A percentile compares a stretch with the other conserved stretches of the same genome.
phyloP scores from a whole-genome alignment of 2,888 invertebrate species.

The Pogonocherus hispidulus region DNA sequence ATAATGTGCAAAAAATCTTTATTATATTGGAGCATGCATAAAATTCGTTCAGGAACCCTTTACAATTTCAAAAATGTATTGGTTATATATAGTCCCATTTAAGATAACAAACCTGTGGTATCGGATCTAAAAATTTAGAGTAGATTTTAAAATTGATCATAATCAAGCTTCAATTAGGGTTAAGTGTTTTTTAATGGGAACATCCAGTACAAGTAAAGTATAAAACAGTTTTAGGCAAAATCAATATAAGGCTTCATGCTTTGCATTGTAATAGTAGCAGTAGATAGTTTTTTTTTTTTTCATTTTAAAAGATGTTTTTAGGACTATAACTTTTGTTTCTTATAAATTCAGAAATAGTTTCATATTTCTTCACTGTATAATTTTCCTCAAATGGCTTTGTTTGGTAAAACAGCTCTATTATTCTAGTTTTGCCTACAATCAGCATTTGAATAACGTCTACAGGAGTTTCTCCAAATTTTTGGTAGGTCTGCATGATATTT shows the following conservation, averaged over 20 bases:
- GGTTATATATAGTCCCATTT: too few relatives aligned
- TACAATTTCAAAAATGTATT: too few relatives aligned
- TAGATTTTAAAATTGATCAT: too few relatives aligned
- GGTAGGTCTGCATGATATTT: constrained; percentile 56
- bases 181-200: too few relatives aligned
- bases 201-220: background rate
- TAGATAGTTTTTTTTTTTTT: constrained; percentile 19
- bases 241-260: background rate
- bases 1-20: too few relatives aligned
- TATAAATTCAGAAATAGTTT: constrained; percentile 3
- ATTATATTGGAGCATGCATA: too few relatives aligned
- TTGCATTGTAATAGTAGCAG: background rate
- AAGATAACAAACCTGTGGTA: too few relatives aligned
- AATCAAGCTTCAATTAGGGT: too few relatives aligned
- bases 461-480: constrained; percentile 51
- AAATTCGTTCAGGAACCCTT: too few relatives aligned
- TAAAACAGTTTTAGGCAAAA: background rate
- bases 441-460: constrained; percentile 62
- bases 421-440: constrained; percentile 67
- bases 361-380: constrained; percentile 17
- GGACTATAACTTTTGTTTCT: background rate
- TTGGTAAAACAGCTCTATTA: constrained; percentile 55
- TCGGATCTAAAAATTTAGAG: too few relatives aligned
- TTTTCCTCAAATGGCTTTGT: constrained; percentile 24
- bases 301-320: constrained; percentile 1